Conservation (phyloP, 2,113 vertebrate genomes). For the Catagonus wagneri region DNA sequence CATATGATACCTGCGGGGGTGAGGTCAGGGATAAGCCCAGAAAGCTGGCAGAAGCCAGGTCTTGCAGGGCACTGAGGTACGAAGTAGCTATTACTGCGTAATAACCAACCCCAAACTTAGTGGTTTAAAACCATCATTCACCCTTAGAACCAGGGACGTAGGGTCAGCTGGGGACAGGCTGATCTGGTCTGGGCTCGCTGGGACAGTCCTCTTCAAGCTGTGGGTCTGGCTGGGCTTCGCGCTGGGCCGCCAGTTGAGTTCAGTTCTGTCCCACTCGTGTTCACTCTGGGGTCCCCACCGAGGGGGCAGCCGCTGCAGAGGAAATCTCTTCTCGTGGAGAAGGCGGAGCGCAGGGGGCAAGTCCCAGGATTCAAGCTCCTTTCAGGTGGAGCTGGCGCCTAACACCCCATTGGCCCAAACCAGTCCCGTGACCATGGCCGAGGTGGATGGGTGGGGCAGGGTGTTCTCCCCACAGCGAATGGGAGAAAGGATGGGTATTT, state of each 20-base stretch:
- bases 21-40: neutral
- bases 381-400: too few relatives aligned
- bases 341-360: neutral
- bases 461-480: neutral
- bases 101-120: neutral
- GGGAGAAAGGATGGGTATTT: neutral
- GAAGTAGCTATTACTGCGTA: rapidly evolving
- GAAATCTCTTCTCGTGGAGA: neutral
- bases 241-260: neutral
- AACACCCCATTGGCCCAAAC: neutral
- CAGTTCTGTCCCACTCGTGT: neutral
- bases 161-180: neutral
- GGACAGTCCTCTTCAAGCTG: neutral
- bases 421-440: neutral
- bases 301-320: neutral
- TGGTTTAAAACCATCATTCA: neutral
- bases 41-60: neutral
- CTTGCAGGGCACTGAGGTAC: neutral
- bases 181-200: rapidly evolving
- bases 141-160: neutral
- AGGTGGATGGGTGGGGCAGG: neutral
- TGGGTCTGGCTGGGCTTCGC: neutral
- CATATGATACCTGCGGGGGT: neutral
- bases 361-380: neutral
- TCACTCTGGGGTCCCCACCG: neutral